Conservation (phyloP, 2,113 vertebrate genomes). For the Circaetus gallicus region DNA sequence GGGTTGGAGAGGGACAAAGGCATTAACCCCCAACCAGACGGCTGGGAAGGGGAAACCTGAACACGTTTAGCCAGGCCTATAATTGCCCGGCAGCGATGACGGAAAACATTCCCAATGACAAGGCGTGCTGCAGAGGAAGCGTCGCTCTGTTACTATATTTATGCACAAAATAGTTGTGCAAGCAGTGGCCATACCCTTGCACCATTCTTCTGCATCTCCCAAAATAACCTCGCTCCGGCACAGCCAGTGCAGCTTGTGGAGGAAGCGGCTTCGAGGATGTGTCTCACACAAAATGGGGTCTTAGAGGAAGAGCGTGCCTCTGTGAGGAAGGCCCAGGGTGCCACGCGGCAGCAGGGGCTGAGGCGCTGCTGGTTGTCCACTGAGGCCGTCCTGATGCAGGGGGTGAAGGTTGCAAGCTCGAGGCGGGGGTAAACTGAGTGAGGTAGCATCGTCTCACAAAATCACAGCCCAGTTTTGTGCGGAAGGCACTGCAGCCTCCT, state of each 20-base stretch:
- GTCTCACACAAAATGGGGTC: neutral
- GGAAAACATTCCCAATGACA: neutral
- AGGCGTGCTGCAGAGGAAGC: rapidly evolving
- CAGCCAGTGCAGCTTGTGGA: rapidly evolving
- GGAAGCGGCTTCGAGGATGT: neutral
- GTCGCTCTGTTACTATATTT: neutral
- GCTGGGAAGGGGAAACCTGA: neutral
- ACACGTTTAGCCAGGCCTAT: neutral
- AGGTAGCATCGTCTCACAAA: neutral
- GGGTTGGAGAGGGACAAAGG: neutral
- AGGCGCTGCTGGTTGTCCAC: neutral
- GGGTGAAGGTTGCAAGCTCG: neutral
- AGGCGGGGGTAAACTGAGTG: neutral
- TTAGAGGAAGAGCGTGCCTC: neutral
- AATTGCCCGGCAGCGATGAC: rapidly evolving
- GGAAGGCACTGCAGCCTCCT: neutral
- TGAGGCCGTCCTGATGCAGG: rapidly evolving
- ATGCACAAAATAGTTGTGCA: neutral
- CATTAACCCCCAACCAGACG: neutral
- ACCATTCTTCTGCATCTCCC: neutral
- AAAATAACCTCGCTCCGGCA: neutral
- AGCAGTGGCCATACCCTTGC: neutral
- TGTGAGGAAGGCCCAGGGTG: neutral
- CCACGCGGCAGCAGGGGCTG: rapidly evolving
- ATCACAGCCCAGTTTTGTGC: neutral